A percentile compares a stretch with the other conserved stretches of the same genome.
These are phyloP conservation scores for Vollenhovia emeryi DNA, from an alignment of 1,140 invertebrate genomes.

Conservation along the genomic window DNA sequence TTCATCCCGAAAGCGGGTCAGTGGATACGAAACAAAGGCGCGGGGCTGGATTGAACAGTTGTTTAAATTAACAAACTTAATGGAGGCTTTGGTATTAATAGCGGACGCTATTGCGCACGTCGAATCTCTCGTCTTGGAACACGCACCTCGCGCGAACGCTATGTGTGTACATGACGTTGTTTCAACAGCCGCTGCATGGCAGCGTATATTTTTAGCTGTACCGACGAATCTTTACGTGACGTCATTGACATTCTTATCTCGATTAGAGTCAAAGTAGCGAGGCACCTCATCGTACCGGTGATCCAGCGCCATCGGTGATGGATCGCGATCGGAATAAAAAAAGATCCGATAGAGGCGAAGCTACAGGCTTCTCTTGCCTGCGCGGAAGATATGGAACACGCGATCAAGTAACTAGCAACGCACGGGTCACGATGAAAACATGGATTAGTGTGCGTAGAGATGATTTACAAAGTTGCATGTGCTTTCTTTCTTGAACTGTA, in stretches of 20 bases:
- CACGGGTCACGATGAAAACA: neutral
- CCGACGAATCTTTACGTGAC: constrained; percentile 4
- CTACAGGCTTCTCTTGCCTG: neutral
- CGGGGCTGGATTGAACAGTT: neutral
- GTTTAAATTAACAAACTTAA: constrained; percentile 5
- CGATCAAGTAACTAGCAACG: neutral
- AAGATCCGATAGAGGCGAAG: neutral
- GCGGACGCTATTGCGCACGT: neutral
- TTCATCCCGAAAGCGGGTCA: constrained; percentile 11
- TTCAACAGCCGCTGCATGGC: constrained; percentile 4
- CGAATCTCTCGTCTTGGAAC: neutral
- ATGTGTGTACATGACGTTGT: neutral
- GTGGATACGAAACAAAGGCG: neutral
- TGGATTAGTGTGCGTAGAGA: neutral
- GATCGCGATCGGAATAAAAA: neutral
- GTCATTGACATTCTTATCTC: constrained; percentile 56
- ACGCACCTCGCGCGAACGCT: neutral
- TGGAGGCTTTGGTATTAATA: neutral
- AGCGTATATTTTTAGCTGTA: constrained; percentile 52
- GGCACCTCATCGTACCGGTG: neutral
- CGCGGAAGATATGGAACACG: neutral
- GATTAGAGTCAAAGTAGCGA: constrained; percentile 36
- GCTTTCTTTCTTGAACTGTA: neutral
- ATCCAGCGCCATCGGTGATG: neutral
- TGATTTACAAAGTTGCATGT: neutral